These are phyloP conservation scores for Volucella inflata DNA, from an alignment of 2,888 invertebrate species.

Conservation along the genomic window DNA sequence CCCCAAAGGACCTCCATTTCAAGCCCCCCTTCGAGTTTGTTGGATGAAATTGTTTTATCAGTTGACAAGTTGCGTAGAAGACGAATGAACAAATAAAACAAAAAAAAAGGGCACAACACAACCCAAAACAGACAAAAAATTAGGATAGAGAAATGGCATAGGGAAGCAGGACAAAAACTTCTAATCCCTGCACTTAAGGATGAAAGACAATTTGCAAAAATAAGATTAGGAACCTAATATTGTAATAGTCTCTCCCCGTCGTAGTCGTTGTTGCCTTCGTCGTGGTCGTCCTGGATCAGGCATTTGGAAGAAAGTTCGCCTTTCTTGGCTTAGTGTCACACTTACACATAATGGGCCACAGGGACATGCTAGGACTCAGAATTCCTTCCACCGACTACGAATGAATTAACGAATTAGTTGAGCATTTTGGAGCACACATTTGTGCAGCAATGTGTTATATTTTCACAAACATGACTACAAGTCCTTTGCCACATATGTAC, in stretches of 20 bases:
- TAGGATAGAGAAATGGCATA: neutral
- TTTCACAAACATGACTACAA: neutral
- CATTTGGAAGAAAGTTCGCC: conserved; percentile 6
- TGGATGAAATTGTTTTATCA: conserved; percentile 58
- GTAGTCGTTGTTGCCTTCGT: neutral
- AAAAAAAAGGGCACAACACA: too few species aligned
- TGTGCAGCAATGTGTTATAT: neutral
- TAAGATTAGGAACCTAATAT: conserved; percentile 61
- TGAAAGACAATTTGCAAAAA: conserved; percentile 60
- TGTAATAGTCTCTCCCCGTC: conserved; percentile 37
- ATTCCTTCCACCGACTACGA: conserved; percentile 32
- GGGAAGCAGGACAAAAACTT: conserved; percentile 48
- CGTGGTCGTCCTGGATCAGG: neutral
- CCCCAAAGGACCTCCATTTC: conserved; percentile 4
- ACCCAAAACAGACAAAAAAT: conserved; percentile 2
- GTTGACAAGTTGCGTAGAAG: conserved; percentile 51
- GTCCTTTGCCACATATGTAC: neutral
- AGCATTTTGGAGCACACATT: conserved; percentile 56
- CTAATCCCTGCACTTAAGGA: conserved; percentile 65
- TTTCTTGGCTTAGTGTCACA: conserved; percentile 59
- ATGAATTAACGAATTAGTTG: conserved; percentile 59
- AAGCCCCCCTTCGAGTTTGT: conserved; percentile 11
- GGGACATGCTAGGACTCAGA: conserved; percentile 63
- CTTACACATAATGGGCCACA: conserved; percentile 65
- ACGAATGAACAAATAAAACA: neutral